Conservation (phyloP, 1,140 invertebrate genomes). For the Zaprionus capensis region DNA sequence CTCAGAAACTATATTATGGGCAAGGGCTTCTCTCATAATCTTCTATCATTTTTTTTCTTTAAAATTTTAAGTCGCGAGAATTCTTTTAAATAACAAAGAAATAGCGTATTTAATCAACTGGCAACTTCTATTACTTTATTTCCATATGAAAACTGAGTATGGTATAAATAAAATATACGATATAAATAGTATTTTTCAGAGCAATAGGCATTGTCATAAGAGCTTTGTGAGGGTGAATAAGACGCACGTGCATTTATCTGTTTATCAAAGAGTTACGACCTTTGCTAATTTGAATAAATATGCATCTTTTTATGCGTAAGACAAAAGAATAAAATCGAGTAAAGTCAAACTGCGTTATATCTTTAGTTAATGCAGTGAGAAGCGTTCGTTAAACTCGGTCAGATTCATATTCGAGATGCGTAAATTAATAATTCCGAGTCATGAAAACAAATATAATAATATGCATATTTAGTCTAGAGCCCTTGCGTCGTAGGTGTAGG, state of each 20-base stretch:
- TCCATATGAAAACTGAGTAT: not conserved
- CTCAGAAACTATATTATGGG: no score
- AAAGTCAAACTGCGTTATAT: constrained; percentile 9
- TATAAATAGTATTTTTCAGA: not conserved
- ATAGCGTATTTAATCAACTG: not conserved
- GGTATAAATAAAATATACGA: not conserved
- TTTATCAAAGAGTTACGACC: constrained; percentile 35
- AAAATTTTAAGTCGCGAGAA: no score
- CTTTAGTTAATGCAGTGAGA: constrained; percentile 35
- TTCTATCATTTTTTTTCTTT: no score
- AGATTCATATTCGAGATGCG: constrained; percentile 66
- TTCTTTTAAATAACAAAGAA: not conserved
- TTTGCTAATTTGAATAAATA: constrained; percentile 41
- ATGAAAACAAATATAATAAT: constrained; percentile 43
- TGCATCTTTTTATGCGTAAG: constrained; percentile 35
- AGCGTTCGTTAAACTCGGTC: constrained; percentile 68
- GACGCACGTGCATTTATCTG: constrained; percentile 12
- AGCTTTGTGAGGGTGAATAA: not conserved
- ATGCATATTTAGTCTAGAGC: constrained; percentile 43
- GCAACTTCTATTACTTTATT: not conserved
- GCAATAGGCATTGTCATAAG: constrained; percentile 12
- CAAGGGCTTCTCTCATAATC: no score
- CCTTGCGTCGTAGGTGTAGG: constrained; percentile 54
- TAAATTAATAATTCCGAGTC: constrained; percentile 69
- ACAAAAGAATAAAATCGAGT: constrained; percentile 35